phyloP scores from a whole-genome alignment of 2,888 invertebrate genomes.

The Halocaridina rubra region DNA sequence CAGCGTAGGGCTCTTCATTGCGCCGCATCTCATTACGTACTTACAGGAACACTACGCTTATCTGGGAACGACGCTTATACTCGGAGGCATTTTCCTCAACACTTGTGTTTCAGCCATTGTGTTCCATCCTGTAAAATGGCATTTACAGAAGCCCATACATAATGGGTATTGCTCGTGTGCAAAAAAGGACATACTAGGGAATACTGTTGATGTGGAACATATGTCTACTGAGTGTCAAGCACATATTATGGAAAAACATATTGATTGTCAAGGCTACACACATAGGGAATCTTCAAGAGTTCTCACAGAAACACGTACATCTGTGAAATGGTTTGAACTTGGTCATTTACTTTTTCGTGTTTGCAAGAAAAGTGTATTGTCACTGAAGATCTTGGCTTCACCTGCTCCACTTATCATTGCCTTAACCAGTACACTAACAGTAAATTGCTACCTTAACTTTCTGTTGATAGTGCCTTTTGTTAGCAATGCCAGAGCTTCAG shows the following conservation, averaged over 20 bases:
- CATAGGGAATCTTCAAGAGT: background rate
- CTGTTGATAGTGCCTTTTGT: constrained; percentile 9
- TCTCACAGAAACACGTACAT: background rate
- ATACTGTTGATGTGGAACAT: background rate
- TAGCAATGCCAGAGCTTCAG: background rate
- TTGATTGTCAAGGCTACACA: too few relatives aligned
- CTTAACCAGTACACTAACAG: background rate
- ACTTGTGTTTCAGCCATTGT: background rate
- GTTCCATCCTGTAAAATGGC: constrained; percentile 29
- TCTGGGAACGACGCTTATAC: constrained; percentile 29
- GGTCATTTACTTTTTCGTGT: background rate
- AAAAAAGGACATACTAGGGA: too few relatives aligned
- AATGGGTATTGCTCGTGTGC: too few relatives aligned
- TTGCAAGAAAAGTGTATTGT: background rate
- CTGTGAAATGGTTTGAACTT: background rate
- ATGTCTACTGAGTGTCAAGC: too few relatives aligned
- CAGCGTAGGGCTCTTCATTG: background rate
- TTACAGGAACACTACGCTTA: constrained; percentile 11
- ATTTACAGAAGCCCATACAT: background rate
- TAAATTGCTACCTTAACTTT: constrained; percentile 15
- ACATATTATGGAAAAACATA: too few relatives aligned
- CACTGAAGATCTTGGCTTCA: background rate
- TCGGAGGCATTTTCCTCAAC: constrained; percentile 34
- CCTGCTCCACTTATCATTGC: background rate
- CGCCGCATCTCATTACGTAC: constrained; percentile 10